Base-by-base conservation (phyloP, 2,797 vertebrate species). In the Amblyraja radiata region DNA sequence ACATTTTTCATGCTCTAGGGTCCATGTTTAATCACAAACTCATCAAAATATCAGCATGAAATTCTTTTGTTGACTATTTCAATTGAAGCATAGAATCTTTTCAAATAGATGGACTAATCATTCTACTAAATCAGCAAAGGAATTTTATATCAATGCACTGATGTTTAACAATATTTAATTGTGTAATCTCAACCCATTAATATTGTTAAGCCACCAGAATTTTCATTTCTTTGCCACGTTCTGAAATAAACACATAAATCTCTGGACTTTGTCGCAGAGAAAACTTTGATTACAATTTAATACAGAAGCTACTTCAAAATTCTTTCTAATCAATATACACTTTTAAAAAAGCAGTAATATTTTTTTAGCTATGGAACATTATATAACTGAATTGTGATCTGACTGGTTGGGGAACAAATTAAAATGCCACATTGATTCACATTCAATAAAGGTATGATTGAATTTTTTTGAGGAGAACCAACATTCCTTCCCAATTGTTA, bases 91-190 rank as follows among this genome's bases (percentile, higher is more conserved):
- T 65, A 65, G 84, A 88, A 8, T 88, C n/a, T 9, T 32, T 68
- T n/a, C 65, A 36, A 68, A 88, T 88, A 36, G n/a, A 36, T 65
- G n/a, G 61, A 28, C 5, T 6, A 32, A 88, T 65, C 58, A 61
- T 63, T 63, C 14, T 88, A 61, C 83, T 88, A 88, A 88, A 88
- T 63, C 83, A 88, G 83, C 83, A 65, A 88, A 88, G n/a, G 25
- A 65, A 32, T 88, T 88, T 88, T 32, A 83, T 32, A 32, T 16
- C 83, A 86, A 32, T n/a, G 54, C 13, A 88, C n/a, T 18, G 28
- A 32, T 88, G 16, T 32, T 88, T 46, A 54, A 46, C 1, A 28
- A 0, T 88, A 83, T 16, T 13, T 21, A 9, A 58, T 28, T 0
- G 28, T 88, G 14, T 18, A 65, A 88, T 36, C n/a, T 88, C 6